Evolutionary conservation across 2,113 vertebrate species (phyloP).

Genomic region (Tetraodon nigroviridis): DNA sequence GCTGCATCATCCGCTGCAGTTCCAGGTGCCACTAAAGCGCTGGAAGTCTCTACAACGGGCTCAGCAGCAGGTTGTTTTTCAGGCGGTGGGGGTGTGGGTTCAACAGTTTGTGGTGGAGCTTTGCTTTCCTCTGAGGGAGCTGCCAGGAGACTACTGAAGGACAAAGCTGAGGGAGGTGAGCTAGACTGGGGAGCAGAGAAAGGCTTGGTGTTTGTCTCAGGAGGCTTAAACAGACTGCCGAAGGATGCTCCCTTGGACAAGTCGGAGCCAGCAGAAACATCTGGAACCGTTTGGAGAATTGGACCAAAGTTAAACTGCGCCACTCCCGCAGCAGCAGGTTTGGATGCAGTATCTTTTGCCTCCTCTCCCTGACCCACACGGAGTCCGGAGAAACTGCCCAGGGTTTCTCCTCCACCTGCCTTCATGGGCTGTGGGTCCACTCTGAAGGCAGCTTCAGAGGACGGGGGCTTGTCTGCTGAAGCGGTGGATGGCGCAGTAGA

Average conservation of each 20-base stretch:
- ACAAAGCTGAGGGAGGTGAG: conserved; percentile 37
- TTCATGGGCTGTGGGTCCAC: conserved; percentile 69
- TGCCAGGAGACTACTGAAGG: conserved; percentile 50
- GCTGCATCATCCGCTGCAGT: conserved; percentile 4
- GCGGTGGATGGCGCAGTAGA: conserved; percentile 38
- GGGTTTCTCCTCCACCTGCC: conserved; percentile 81
- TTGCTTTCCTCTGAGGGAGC: conserved; percentile 47
- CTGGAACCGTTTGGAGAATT: conserved; percentile 62
- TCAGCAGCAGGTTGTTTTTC: conserved; percentile 28
- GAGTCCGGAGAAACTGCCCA: conserved; percentile 88
- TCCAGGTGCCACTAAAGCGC: conserved; percentile 1
- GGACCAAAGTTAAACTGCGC: conserved; percentile 67
- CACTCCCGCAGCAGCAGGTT: conserved; percentile 44
- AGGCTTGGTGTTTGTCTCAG: conserved; percentile 65
- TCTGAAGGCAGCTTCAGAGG: conserved; percentile 55
- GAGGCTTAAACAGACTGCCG: conserved; percentile 63
- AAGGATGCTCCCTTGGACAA: conserved; percentile 29
- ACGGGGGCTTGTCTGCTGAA: conserved; percentile 47
- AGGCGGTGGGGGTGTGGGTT: conserved; percentile 21
- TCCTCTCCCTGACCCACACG: conserved; percentile 86
- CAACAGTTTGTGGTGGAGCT: conserved; percentile 40
- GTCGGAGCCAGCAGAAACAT: conserved; percentile 43
- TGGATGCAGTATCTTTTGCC: conserved; percentile 58
- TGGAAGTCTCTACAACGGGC: conserved; percentile 5
- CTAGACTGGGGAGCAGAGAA: conserved; percentile 63